Evolutionary conservation across 2,888 invertebrate genomes (phyloP).

Genomic region (Hemaris fuciformis): DNA sequence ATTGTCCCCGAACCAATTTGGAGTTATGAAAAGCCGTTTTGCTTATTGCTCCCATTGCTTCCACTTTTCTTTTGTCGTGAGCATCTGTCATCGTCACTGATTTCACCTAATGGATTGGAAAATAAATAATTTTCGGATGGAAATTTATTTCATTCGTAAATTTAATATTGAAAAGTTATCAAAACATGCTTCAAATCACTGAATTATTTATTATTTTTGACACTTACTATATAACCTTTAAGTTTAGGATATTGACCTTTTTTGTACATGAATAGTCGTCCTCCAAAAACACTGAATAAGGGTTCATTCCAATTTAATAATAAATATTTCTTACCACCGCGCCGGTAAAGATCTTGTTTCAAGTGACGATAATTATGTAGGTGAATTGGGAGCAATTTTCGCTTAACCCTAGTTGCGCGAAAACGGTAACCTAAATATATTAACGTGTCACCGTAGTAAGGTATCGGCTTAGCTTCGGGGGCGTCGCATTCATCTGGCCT

Average conservation of each 20-base stretch:
- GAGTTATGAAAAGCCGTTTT: constrained; percentile 74
- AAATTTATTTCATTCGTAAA: too few relatives aligned
- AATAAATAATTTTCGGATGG: constrained; percentile 31
- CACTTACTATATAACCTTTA: not conserved
- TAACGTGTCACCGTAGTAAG: constrained; percentile 55
- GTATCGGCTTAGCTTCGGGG: constrained; percentile 57
- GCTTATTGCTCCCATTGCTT: constrained; percentile 71
- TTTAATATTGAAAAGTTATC: not conserved
- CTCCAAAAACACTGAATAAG: too few relatives aligned
- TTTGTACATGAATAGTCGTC: not conserved
- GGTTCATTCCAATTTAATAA: too few relatives aligned
- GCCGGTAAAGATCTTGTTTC: not conserved
- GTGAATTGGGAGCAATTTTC: constrained; percentile 4
- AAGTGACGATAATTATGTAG: not conserved
- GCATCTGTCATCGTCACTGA: constrained; percentile 62
- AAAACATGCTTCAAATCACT: not conserved
- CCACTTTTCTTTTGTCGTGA: constrained; percentile 63
- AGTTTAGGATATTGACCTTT: not conserved
- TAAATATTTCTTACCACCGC: too few relatives aligned
- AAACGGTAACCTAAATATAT: constrained; percentile 30
- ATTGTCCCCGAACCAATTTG: constrained; percentile 73
- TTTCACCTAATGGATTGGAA: constrained; percentile 50
- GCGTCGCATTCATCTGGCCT: constrained; percentile 66
- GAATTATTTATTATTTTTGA: not conserved
- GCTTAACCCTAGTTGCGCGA: constrained; percentile 5